phyloP scores from a whole-genome alignment of 2,797 vertebrate species.

The Emydoidea blandingii region DNA sequence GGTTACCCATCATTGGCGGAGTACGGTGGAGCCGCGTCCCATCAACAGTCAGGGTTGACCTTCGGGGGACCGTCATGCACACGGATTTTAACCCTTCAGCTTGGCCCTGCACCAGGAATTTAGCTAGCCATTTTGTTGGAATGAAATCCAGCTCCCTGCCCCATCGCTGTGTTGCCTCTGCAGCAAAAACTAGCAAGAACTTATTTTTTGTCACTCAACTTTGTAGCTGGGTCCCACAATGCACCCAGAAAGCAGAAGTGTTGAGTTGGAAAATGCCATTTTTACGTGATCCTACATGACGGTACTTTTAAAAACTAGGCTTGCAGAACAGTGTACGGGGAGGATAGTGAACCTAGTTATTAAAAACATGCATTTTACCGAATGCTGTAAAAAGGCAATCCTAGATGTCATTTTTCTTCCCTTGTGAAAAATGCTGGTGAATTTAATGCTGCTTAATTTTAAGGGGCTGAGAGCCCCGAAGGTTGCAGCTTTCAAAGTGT shows the following conservation, averaged over 20 bases:
- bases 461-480: neutral
- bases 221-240: accelerated
- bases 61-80: no score
- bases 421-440: neutral
- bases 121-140: neutral
- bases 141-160: accelerated
- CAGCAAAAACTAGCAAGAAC: neutral
- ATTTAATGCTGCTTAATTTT: neutral
- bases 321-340: accelerated
- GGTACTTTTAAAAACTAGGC: neutral
- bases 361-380: neutral
- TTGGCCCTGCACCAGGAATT: accelerated
- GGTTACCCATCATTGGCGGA: no score
- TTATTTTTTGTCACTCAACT: neutral
- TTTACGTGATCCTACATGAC: accelerated
- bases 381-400: neutral
- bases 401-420: neutral
- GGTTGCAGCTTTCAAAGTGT: neutral
- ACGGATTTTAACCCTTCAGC: neutral
- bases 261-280: neutral
- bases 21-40: no score
- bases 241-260: accelerated
- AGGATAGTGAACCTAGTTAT: neutral
- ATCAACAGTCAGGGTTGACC: no score
- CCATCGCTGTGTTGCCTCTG: accelerated